These are phyloP conservation scores for Schizaphis graminum DNA, from an alignment of 2,888 invertebrate genomes.

Conservation along the genomic window DNA sequence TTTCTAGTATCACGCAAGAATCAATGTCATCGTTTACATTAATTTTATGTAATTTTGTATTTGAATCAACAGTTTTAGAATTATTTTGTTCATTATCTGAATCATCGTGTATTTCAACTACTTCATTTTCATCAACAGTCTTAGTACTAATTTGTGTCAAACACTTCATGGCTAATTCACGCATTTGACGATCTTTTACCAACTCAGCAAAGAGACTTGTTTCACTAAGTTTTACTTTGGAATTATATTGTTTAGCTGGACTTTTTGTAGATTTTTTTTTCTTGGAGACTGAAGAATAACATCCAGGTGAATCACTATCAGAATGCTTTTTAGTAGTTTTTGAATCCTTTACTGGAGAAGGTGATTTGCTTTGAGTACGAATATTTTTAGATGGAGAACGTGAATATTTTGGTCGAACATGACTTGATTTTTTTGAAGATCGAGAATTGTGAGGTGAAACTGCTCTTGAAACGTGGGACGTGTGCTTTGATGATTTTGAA, in stretches of 20 bases:
- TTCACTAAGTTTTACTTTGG: conserved; percentile 83
- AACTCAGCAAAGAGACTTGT: conserved; percentile 92
- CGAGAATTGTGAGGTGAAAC: conserved; percentile 40
- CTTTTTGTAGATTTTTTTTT: conserved; percentile 34
- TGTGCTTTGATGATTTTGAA: conserved; percentile 41
- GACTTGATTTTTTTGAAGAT: conserved; percentile 51
- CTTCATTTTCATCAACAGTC: conserved; percentile 74
- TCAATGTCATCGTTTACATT: not conserved
- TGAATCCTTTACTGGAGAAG: conserved; percentile 40
- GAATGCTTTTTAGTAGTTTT: conserved; percentile 7
- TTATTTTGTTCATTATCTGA: conserved; percentile 41
- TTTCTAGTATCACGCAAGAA: not conserved
- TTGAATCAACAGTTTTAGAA: not conserved
- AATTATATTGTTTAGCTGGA: conserved; percentile 71
- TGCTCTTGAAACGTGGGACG: not conserved
- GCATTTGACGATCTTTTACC: conserved; percentile 86
- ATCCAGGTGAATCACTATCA: conserved; percentile 22
- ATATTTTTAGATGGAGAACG: conserved; percentile 37
- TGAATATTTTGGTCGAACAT: conserved; percentile 32
- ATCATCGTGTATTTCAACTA: conserved; percentile 60
- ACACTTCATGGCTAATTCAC: conserved; percentile 78
- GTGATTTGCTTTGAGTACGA: conserved; percentile 15
- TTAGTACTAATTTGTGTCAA: conserved; percentile 72
- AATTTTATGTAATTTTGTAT: not conserved
- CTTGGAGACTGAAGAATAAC: conserved; percentile 58